Conservation (phyloP, 1,140 invertebrate species). For the Tetranychus urticae region DNA sequence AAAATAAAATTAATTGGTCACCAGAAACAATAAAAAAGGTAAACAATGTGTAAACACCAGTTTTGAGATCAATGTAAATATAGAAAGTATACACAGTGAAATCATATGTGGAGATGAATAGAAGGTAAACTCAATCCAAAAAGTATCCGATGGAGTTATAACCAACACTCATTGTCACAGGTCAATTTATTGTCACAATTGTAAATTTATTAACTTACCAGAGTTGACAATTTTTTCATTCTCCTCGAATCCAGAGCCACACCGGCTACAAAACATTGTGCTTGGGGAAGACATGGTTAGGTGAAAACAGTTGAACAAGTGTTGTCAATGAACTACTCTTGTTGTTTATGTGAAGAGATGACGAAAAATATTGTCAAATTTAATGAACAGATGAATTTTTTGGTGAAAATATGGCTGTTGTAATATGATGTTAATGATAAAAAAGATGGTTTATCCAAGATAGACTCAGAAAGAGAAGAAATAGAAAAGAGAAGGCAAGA, state of each 20-base stretch:
- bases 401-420: no score
- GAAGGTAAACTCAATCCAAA: not conserved
- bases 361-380: no score
- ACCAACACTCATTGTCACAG: not conserved
- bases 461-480: no score
- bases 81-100: not conserved
- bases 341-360: no score
- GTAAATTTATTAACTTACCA: conserved; percentile 16
- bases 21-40: not conserved
- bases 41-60: not conserved
- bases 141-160: not conserved
- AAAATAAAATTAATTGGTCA: not conserved
- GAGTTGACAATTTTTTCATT: conserved; percentile 98
- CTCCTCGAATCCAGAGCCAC: conserved; percentile 72
- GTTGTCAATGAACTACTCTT: no score
- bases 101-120: not conserved
- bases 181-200: not conserved
- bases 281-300: not conserved
- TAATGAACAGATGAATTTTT: no score
- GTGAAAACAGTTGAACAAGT: no score
- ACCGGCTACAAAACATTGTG: conserved; percentile 72
- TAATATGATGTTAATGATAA: no score
- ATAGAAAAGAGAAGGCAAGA: no score
- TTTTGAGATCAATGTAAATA: not conserved
- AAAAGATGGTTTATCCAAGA: no score